Conservation (phyloP, 2,797 vertebrate species). For the Xenops minutus region DNA sequence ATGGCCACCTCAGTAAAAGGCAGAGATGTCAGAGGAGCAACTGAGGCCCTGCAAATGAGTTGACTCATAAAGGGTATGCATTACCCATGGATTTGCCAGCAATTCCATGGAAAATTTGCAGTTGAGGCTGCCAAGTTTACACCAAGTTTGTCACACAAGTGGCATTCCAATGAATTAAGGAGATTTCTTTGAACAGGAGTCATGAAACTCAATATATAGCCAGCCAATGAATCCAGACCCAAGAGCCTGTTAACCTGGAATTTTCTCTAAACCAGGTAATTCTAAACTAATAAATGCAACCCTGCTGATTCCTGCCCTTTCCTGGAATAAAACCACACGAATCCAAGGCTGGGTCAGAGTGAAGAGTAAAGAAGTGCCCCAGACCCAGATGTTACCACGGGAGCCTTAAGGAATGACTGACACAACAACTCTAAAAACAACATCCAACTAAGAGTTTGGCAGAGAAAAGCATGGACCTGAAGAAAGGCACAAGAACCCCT, state of each 20-base stretch:
- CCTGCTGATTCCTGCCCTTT: neutral
- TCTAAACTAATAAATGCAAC: neutral
- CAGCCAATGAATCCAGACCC: neutral
- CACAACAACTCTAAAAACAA: neutral
- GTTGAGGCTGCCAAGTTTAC: neutral
- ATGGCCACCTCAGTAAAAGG: neutral
- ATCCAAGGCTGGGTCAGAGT: neutral
- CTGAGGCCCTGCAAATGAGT: neutral
- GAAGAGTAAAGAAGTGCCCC: neutral
- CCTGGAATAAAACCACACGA: neutral
- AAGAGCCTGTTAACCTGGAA: neutral
- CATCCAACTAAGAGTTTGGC: neutral
- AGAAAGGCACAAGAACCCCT: neutral
- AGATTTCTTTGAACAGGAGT: neutral
- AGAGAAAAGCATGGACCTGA: neutral
- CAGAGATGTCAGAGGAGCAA: fast-evolving
- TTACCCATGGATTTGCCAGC: neutral
- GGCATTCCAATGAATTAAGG: neutral
- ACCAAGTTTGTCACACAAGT: neutral
- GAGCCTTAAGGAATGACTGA: neutral
- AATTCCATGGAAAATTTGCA: neutral
- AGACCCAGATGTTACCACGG: neutral
- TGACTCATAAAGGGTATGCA: neutral
- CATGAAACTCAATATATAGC: neutral
- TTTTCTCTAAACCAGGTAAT: neutral